Percentiles rank a stretch among this genome's conserved stretches.
These are phyloP conservation scores for Drosophila neoperkinsi DNA, from an alignment of 2,888 invertebrate species.

Conservation along the genomic window DNA sequence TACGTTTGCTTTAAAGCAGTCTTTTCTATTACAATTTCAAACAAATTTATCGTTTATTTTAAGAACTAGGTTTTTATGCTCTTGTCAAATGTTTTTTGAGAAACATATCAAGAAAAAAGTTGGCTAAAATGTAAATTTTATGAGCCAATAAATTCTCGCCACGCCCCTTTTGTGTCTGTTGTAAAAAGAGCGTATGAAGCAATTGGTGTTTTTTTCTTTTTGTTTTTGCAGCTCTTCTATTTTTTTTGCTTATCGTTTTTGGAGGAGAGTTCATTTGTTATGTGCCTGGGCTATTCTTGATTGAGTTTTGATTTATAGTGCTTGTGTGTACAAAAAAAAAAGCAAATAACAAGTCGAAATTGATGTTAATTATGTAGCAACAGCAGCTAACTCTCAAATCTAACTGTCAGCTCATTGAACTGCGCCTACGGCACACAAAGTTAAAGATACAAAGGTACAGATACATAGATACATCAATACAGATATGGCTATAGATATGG, in stretches of 20 bases:
- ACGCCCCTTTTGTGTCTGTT: conserved; percentile 25
- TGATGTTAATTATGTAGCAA: conserved; percentile 70
- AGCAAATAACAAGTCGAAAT: conserved; percentile 47
- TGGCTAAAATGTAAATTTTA: neutral
- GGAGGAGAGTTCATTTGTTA: conserved; percentile 56
- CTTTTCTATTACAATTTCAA: neutral
- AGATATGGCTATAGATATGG: conserved; percentile 3
- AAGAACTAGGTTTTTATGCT: neutral
- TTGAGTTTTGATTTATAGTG: conserved; percentile 60
- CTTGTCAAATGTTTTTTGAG: neutral
- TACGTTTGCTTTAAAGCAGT: neutral
- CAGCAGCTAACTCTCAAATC: conserved; percentile 52
- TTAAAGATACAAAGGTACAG: neutral
- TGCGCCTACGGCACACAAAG: conserved; percentile 55
- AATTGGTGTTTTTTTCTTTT: conserved; percentile 10
- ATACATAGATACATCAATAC: neutral
- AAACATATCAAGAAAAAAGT: conserved; percentile 4
- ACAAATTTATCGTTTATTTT: neutral
- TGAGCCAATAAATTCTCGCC: neutral
- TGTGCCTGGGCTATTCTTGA: conserved; percentile 33
- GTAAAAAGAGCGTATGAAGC: conserved; percentile 23
- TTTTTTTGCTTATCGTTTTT: conserved; percentile 33
- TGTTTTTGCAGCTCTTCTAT: neutral
- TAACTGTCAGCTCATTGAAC: conserved; percentile 70
- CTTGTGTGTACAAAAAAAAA: conserved; percentile 24